Evolutionary conservation across 2,113 vertebrate species (phyloP).

Genomic region (Synchiropus splendidus): DNA sequence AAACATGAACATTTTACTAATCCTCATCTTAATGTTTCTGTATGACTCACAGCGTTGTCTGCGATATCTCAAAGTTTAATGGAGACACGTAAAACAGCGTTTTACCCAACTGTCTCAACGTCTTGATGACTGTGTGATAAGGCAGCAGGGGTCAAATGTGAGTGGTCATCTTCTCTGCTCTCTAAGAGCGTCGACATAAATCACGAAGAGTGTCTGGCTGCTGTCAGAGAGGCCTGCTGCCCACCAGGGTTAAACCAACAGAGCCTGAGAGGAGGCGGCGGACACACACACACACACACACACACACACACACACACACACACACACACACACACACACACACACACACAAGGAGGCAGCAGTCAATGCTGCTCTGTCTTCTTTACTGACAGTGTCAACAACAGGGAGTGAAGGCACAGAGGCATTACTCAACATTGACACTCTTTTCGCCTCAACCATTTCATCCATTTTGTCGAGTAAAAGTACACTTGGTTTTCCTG

Average conservation of each 20-base stretch:
- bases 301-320: no score
- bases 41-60: not conserved
- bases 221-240: slow-evolving; percentile 55
- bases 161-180: slow-evolving; percentile 60
- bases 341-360: no score
- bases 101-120: slow-evolving; percentile 39
- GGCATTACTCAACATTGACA: slow-evolving; percentile 12
- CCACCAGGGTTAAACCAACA: slow-evolving; percentile 71
- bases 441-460: no score
- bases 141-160: slow-evolving; percentile 50
- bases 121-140: slow-evolving; percentile 57
- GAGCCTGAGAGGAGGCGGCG: slow-evolving; percentile 45
- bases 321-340: no score
- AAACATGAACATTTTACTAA: no score
- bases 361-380: slow-evolving; percentile 55
- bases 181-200: slow-evolving; percentile 46
- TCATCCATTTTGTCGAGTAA: no score
- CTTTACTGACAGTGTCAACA: slow-evolving; percentile 40
- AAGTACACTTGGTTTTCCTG: no score
- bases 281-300: no score
- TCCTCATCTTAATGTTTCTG: not conserved
- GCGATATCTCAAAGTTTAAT: slow-evolving; percentile 3
- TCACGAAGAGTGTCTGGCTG: slow-evolving; percentile 59
- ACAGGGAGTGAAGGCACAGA: slow-evolving; percentile 22
- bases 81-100: slow-evolving; percentile 27